phyloP scores from a whole-genome alignment of 2,797 vertebrate genomes.

The Sandelia bainsii region DNA sequence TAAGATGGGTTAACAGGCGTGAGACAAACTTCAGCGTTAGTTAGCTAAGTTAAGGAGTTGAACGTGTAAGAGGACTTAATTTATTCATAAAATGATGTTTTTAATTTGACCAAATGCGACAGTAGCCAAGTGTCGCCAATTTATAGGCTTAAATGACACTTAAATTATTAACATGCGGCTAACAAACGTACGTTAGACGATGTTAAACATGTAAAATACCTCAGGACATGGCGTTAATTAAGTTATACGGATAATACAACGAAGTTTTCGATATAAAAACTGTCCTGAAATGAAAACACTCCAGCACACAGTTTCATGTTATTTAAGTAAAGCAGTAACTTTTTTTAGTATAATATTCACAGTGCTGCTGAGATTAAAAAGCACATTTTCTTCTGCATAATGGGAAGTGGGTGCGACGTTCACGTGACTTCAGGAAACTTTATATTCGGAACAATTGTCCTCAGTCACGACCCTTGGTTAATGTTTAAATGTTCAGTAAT shows the following conservation, averaged over 20 bases:
- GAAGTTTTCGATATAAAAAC: too few relatives aligned
- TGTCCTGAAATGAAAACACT: too few relatives aligned
- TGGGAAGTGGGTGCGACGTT: slow-evolving; percentile 45
- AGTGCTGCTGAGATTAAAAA: slow-evolving; percentile 29
- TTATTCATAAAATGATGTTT: too few relatives aligned
- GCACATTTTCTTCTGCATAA: slow-evolving; percentile 5
- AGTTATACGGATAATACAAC: too few relatives aligned
- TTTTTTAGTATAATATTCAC: background rate
- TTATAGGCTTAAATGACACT: too few relatives aligned
- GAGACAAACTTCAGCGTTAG: slow-evolving; percentile 8
- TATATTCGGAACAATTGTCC: fast-evolving
- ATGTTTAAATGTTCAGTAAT: background rate
- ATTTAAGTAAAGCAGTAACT: background rate
- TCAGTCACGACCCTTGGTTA: background rate
- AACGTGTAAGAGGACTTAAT: too few relatives aligned
- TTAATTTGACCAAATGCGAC: background rate
- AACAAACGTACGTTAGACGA: too few relatives aligned
- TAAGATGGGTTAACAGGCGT: background rate
- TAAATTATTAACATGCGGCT: background rate
- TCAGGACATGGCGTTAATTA: too few relatives aligned
- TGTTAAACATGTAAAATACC: too few relatives aligned
- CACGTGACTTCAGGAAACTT: slow-evolving; percentile 24
- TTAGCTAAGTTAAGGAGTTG: slow-evolving; percentile 3
- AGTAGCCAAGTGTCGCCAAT: background rate
- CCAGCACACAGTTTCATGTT: background rate